phyloP scores from a whole-genome alignment of 2,888 invertebrate species.

The Clepsis dumicolana region DNA sequence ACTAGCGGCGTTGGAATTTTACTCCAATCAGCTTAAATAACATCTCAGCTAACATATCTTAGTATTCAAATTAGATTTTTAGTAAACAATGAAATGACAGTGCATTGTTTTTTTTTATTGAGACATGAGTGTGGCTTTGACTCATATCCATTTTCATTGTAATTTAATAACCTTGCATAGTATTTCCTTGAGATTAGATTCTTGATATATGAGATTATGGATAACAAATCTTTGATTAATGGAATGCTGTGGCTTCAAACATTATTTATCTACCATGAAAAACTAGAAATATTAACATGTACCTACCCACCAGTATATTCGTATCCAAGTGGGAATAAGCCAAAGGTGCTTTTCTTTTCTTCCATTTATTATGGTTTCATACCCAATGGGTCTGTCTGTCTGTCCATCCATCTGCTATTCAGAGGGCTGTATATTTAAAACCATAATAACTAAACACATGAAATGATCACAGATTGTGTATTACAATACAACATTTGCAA shows the following conservation, averaged over 20 bases:
- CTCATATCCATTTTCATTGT: not conserved
- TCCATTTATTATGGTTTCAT: too few relatives aligned
- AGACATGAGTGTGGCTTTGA: not conserved
- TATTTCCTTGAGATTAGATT: constrained; percentile 17
- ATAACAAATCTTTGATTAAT: not conserved
- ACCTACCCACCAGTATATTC: too few relatives aligned
- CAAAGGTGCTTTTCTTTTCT: too few relatives aligned
- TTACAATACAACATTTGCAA: too few relatives aligned
- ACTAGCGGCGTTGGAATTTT: not conserved
- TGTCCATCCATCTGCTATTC: too few relatives aligned
- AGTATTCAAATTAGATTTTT: not conserved
- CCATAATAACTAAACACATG: too few relatives aligned
- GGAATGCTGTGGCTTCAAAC: not conserved
- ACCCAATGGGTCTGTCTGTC: too few relatives aligned
- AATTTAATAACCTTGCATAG: not conserved
- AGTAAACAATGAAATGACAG: not conserved
- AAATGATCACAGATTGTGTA: too few relatives aligned
- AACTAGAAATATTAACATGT: too few relatives aligned
- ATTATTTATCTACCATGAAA: too few relatives aligned
- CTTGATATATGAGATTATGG: constrained; percentile 9
- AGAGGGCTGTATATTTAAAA: too few relatives aligned
- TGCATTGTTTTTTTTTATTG: not conserved
- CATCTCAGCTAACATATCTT: not conserved
- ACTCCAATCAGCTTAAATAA: not conserved
- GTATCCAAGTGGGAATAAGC: too few relatives aligned